These are phyloP conservation scores for Drusus annulatus DNA, from an alignment of 1,140 invertebrate species.

Conservation along the genomic window DNA sequence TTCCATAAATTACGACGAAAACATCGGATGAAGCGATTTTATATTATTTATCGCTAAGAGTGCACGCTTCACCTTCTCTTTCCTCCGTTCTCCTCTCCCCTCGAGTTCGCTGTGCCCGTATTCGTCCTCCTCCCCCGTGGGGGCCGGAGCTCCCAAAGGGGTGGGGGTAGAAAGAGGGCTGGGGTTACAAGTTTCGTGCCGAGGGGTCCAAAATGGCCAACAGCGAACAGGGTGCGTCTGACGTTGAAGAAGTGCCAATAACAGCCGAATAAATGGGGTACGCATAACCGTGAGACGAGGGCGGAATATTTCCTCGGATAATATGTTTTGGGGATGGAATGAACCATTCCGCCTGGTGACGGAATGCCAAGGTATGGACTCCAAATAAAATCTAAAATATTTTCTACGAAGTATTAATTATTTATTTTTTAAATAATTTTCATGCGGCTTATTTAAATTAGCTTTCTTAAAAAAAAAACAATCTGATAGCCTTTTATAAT, in stretches of 20 bases:
- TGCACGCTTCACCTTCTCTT: background rate
- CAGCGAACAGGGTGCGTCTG: slow-evolving; percentile 70
- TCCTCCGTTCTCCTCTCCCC: background rate
- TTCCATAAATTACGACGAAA: slow-evolving; percentile 43
- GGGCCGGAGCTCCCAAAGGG: background rate
- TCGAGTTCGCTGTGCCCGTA: background rate
- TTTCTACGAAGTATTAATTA: too few relatives aligned
- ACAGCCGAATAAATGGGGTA: slow-evolving; percentile 72
- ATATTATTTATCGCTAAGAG: slow-evolving; percentile 51
- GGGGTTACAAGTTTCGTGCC: slow-evolving; percentile 37
- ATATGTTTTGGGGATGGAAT: slow-evolving; percentile 24
- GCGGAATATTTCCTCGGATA: slow-evolving; percentile 63
- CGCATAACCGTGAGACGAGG: slow-evolving; percentile 67
- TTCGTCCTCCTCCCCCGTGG: slow-evolving; percentile 5
- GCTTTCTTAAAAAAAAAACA: too few relatives aligned
- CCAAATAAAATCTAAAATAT: too few relatives aligned
- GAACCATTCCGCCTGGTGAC: background rate
- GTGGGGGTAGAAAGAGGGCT: slow-evolving; percentile 62
- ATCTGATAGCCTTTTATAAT: too few relatives aligned
- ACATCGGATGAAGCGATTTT: slow-evolving; percentile 52
- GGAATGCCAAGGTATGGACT: too few relatives aligned
- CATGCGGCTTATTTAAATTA: too few relatives aligned
- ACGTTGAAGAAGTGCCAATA: slow-evolving; percentile 74
- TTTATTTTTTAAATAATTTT: too few relatives aligned
- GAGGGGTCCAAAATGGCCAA: slow-evolving; percentile 59